These are phyloP conservation scores for Euspilapteryx auroguttella DNA, from an alignment of 2,888 invertebrate species.

Conservation along the genomic window DNA sequence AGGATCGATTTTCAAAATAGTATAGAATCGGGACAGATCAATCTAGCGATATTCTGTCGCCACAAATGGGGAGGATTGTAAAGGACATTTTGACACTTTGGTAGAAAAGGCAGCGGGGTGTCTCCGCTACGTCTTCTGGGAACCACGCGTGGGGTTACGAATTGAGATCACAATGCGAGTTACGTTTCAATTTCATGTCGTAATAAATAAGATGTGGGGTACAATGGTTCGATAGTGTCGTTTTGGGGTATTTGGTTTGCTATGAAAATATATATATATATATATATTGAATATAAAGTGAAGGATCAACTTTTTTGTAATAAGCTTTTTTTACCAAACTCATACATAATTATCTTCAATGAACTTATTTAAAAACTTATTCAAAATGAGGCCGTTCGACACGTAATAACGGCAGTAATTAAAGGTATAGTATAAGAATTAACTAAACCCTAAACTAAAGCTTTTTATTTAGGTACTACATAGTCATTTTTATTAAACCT, in stretches of 20 bases:
- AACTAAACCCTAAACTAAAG: too few species aligned
- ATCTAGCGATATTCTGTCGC: background rate
- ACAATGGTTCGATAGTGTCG: background rate
- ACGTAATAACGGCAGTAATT: too few species aligned
- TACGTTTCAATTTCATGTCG: slow-evolving; percentile 25
- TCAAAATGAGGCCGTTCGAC: too few species aligned
- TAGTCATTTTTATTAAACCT: too few species aligned
- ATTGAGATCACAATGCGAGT: slow-evolving; percentile 33
- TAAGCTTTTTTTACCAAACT: too few species aligned
- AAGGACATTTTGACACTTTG: slow-evolving; percentile 56
- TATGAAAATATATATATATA: background rate
- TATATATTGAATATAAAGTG: background rate
- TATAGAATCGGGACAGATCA: slow-evolving; percentile 27
- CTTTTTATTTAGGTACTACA: too few species aligned
- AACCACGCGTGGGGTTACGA: slow-evolving; percentile 36
- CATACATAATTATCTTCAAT: too few species aligned
- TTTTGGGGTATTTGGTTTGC: background rate
- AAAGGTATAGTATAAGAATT: too few species aligned
- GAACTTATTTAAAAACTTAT: too few species aligned
- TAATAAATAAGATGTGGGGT: background rate
- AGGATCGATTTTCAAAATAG: slow-evolving; percentile 21
- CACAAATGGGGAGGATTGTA: slow-evolving; percentile 27
- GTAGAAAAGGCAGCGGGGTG: slow-evolving; percentile 48
- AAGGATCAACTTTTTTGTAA: background rate
- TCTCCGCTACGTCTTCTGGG: slow-evolving; percentile 42